phyloP scores from a whole-genome alignment of 2,888 invertebrate genomes.

The Philhelius pedissequus region DNA sequence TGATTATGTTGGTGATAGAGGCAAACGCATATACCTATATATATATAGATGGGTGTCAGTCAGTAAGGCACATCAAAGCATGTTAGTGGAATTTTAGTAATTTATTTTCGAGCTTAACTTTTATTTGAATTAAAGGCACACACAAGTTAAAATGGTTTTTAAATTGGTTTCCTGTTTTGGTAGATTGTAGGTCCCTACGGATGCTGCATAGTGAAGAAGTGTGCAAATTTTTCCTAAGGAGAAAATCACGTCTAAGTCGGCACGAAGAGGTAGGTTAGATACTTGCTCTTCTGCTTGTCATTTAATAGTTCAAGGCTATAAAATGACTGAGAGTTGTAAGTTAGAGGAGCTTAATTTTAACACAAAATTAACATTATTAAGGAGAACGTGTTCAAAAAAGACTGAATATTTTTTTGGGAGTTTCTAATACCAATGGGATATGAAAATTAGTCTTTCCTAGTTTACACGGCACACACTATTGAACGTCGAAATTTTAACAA shows the following conservation, averaged over 20 bases:
- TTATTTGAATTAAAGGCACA: slow-evolving; percentile 3
- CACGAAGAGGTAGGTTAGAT: neutral
- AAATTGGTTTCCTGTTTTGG: neutral
- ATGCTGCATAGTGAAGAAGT: neutral
- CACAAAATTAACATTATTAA: neutral
- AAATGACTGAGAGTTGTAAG: neutral
- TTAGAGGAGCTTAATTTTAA: neutral
- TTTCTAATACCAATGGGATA: too few relatives aligned
- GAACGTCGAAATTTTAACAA: too few relatives aligned
- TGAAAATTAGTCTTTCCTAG: too few relatives aligned
- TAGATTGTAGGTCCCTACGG: neutral
- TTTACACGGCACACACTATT: too few relatives aligned
- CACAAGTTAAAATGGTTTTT: neutral
- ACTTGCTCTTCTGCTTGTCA: neutral
- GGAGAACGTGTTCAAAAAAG: neutral
- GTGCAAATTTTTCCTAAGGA: neutral
- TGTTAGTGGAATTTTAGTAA: neutral
- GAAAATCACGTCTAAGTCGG: neutral
- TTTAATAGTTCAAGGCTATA: neutral
- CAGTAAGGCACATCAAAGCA: slow-evolving; percentile 13
- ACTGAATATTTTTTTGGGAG: neutral
- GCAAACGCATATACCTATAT: neutral
- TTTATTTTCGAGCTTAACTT: neutral
- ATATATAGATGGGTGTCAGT: neutral
- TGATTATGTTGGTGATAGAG: neutral